Evolutionary conservation across 2,797 vertebrate genomes (phyloP), one percentile per base, ranked within the genome.

Genomic region (Cynodonichthys magdalenae): DNA sequence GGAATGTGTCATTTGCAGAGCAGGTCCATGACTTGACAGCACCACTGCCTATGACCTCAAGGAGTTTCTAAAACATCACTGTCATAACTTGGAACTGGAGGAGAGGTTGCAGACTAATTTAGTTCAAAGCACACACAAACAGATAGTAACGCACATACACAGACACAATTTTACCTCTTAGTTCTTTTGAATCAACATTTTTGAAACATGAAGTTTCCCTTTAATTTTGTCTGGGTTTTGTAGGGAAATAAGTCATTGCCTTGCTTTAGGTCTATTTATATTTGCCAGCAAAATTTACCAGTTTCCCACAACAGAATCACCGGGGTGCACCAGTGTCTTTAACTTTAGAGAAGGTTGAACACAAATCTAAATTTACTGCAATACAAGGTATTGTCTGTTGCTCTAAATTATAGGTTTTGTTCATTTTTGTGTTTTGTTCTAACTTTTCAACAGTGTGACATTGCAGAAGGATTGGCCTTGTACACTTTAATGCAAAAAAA

Each of bases 181-280:
- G 45, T 49, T 29, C 1, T 15, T 9, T 11, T 39, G 15, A 60
- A 41, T 60, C 6, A n/a, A 53, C 56, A 63, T 24, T 70, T 66
- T 56, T 69, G 45, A 59, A 56, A 64, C 65, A 85, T 87, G 69
- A 51, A 81, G 75, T 87, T 84, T 79, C 58, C 69, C 58, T 75
- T 67, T 78, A 53, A 84, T 63, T 69, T 77, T 71, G 59, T 66
- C 52, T 54, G 59, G 66, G 75, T 72, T 75, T 83, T 85, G 77
- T 77, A 65, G 81, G 75, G 70, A 75, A 79, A 57, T 52, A 73
- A 76, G 69, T 53, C 58, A 46, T 56, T 65, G 11, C 14, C 10
- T 49, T 49, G 44, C 50, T 66, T 68, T 77, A 71, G 59, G 27
- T 45, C 63, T 55, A 61, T 53, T 73, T 53, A 76, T 53, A 67